Conservation (phyloP, 2,113 vertebrate species). For the Bolborhynchus lineola region DNA sequence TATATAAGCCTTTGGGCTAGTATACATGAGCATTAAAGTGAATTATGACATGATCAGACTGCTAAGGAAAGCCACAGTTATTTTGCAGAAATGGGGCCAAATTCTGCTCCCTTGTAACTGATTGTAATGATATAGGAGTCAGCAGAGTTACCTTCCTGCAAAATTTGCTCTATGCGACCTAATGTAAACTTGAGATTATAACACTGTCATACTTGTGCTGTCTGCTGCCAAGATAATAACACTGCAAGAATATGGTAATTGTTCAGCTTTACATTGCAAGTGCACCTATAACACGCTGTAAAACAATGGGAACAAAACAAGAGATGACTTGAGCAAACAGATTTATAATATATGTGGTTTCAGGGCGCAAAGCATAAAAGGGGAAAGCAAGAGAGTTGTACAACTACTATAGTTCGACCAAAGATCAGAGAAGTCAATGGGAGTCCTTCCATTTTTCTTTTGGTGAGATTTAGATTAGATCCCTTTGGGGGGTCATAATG, state of each 20-base stretch:
- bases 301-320: constrained; percentile 10
- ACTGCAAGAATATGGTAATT: not conserved
- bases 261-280: not conserved
- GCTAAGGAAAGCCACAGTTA: constrained; percentile 46
- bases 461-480: constrained; percentile 37
- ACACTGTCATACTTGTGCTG: not conserved
- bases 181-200: not conserved
- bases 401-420: not conserved
- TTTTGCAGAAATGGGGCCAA: constrained; percentile 21
- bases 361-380: not conserved
- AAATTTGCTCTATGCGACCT: not conserved
- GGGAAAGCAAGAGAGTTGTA: not conserved
- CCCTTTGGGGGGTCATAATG: constrained; percentile 35
- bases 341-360: not conserved
- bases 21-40: constrained; percentile 20
- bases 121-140: not conserved
- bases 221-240: not conserved
- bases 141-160: not conserved
- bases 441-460: constrained; percentile 44
- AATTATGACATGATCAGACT: constrained; percentile 61
- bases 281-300: not conserved
- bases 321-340: not conserved
- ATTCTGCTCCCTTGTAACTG: not conserved
- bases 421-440: constrained; percentile 40
- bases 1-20: constrained; percentile 33